A percentile compares a stretch with the other conserved stretches of the same genome.
Evolutionary conservation across 2,797 vertebrate genomes (phyloP).

Genomic region (Sarcophilus harrisii): DNA sequence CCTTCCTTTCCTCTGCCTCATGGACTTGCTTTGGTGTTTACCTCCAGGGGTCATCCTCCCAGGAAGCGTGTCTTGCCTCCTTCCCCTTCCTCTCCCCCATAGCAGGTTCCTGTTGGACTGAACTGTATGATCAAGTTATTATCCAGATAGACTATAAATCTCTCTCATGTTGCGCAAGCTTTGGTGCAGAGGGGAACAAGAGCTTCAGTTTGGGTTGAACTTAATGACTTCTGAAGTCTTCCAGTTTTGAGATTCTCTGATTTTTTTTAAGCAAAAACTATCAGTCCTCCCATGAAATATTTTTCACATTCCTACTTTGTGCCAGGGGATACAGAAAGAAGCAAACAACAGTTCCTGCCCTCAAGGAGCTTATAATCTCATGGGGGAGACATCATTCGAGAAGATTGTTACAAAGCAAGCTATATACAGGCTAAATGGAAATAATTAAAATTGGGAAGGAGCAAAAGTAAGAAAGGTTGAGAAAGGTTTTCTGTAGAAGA

Average conservation of each 20-base stretch:
- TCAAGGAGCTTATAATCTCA: neutral
- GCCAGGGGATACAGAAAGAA: neutral
- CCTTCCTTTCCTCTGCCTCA: neutral
- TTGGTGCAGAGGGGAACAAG: neutral
- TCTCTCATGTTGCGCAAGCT: neutral
- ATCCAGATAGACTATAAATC: neutral
- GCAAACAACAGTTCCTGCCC: neutral
- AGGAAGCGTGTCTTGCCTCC: neutral
- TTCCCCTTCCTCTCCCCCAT: fast-evolving
- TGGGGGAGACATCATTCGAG: neutral
- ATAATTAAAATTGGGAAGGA: neutral
- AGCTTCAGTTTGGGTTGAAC: neutral
- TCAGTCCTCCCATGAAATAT: neutral
- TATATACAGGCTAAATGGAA: neutral
- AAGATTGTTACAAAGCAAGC: neutral
- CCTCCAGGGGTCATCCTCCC: neutral
- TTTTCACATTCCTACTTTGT: neutral
- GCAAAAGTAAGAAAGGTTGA: neutral
- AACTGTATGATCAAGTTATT: neutral
- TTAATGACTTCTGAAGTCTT: neutral
- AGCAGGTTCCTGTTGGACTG: neutral
- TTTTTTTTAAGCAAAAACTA: neutral
- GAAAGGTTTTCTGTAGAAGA: neutral
- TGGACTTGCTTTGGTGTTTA: neutral
- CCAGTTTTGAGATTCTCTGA: neutral